These are phyloP conservation scores for Eutolmus rufibarbis DNA, from an alignment of 2,888 invertebrate genomes.

Conservation along the genomic window DNA sequence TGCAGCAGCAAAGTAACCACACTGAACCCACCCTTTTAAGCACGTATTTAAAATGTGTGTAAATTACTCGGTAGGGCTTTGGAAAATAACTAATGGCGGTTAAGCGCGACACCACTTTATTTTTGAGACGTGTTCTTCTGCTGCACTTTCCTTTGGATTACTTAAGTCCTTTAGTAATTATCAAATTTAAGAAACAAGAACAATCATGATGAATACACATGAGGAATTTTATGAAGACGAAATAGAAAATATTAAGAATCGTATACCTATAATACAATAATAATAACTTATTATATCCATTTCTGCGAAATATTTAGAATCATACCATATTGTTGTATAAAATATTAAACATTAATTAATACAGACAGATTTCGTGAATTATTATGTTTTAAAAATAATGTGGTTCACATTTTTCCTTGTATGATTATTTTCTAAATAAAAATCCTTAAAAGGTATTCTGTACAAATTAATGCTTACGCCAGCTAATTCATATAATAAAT, in stretches of 20 bases:
- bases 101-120: background rate
- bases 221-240: background rate
- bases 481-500: too few relatives aligned
- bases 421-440: too few relatives aligned
- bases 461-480: too few relatives aligned
- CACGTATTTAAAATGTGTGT: conserved; percentile 9
- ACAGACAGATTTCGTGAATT: too few relatives aligned
- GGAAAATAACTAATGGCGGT: background rate
- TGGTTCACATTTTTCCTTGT: too few relatives aligned
- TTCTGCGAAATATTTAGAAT: too few relatives aligned
- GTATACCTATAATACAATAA: too few relatives aligned
- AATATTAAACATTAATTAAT: too few relatives aligned
- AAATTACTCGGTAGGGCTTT: background rate
- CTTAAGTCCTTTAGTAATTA: background rate
- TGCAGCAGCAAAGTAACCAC: background rate
- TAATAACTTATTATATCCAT: too few relatives aligned
- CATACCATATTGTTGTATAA: too few relatives aligned
- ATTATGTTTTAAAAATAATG: too few relatives aligned
- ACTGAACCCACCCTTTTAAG: background rate
- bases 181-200: background rate
- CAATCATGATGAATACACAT: background rate
- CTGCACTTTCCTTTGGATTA: background rate
- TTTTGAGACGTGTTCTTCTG: background rate
- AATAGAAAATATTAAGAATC: background rate
- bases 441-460: too few relatives aligned